A percentile compares a stretch with the other conserved stretches of the same genome.
phyloP scores from a whole-genome alignment of 2,797 vertebrate genomes.

The Champsocephalus gunnari region DNA sequence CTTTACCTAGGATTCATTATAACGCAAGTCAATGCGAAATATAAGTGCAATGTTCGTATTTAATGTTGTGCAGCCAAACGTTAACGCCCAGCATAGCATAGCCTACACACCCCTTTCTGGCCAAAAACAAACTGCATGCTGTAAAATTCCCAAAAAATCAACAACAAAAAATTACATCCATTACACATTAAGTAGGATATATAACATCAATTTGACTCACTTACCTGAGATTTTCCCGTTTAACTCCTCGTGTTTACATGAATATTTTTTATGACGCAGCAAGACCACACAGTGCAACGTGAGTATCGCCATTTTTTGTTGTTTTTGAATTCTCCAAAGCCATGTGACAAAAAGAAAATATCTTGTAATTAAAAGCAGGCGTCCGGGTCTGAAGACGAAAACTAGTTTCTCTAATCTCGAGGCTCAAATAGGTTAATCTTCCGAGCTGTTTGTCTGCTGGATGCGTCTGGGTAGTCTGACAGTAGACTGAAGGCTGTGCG shows the following conservation, averaged over 20 bases:
- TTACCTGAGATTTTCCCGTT: constrained; percentile 75
- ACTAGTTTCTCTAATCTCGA: constrained; percentile 30
- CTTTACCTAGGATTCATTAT: background rate
- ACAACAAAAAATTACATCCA: background rate
- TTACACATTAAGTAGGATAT: constrained; percentile 3
- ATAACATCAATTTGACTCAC: constrained; percentile 48
- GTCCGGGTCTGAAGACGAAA: constrained; percentile 82
- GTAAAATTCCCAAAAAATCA: constrained; percentile 53
- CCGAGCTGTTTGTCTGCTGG: constrained; percentile 69
- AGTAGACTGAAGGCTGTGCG: constrained; percentile 66
- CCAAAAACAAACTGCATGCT: constrained; percentile 82
- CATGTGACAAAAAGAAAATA: constrained; percentile 90
- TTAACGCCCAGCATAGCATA: constrained; percentile 85
- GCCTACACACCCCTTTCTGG: constrained; percentile 84
- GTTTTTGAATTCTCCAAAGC: constrained; percentile 93
- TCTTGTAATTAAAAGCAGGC: constrained; percentile 67
- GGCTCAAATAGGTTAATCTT: constrained; percentile 60
- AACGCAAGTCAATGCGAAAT: constrained; percentile 2
- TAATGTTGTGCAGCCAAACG: constrained; percentile 76
- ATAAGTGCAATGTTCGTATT: constrained; percentile 46
- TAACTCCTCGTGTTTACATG: constrained; percentile 84
- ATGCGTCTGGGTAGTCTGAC: constrained; percentile 70
- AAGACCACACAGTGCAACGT: constrained; percentile 90
- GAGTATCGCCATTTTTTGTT: constrained; percentile 99
- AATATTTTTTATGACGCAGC: constrained; percentile 95